Percentiles rank a stretch among this genome's conserved stretches.
Evolutionary conservation across 2,113 vertebrate species (phyloP).

Genomic region (Eulemur rufifrons): DNA sequence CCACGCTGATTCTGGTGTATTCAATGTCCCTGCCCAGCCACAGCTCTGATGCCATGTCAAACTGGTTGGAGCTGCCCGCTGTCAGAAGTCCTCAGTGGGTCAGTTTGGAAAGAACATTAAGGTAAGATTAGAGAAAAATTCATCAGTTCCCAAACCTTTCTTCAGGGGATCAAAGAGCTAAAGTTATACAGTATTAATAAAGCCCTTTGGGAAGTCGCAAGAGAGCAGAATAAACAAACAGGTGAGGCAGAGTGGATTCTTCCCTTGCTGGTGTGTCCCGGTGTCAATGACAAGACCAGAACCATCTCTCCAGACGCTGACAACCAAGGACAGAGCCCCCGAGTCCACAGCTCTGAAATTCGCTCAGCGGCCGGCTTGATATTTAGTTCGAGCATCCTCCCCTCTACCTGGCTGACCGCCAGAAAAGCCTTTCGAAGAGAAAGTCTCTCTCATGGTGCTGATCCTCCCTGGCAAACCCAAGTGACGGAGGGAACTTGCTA

Average conservation of each 20-base stretch:
- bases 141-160: not conserved
- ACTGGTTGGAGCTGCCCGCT: not conserved
- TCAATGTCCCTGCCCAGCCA: constrained; percentile 45
- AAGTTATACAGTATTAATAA: constrained; percentile 32
- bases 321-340: not conserved
- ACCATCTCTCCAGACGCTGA: not conserved
- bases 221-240: constrained; percentile 56
- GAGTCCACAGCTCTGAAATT: not conserved
- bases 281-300: not conserved
- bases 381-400: not conserved
- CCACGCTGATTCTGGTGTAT: not conserved
- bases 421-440: not conserved
- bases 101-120: not conserved
- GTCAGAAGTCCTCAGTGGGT: constrained; percentile 9
- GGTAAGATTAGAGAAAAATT: constrained; percentile 57
- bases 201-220: constrained; percentile 51
- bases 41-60: not conserved
- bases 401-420: not conserved
- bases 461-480: not conserved
- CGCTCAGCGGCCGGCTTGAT: not conserved
- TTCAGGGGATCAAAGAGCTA: constrained; percentile 29
- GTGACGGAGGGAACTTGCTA: not conserved
- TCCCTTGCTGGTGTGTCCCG: constrained; percentile 16
- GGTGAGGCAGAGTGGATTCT: constrained; percentile 14
- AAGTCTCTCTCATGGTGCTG: not conserved